A percentile compares a stretch with the other conserved stretches of the same genome.
Conservation (phyloP, 2,113 vertebrate genomes). For the Andinoacara biseriatus region DNA sequence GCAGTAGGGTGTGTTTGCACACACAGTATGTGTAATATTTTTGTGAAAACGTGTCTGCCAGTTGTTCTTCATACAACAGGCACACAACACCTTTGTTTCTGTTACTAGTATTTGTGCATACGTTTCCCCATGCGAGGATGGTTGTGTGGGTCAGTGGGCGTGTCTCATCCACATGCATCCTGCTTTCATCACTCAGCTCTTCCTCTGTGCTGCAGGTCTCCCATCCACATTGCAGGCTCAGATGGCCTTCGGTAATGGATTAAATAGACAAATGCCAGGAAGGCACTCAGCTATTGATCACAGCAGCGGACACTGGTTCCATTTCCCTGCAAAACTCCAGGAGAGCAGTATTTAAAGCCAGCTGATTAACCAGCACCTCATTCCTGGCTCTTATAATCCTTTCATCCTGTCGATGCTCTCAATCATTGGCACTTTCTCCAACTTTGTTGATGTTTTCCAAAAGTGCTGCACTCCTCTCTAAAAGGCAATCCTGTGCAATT, state of each 20-base stretch:
- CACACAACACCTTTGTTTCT: conserved; percentile 3
- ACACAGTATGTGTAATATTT: not conserved
- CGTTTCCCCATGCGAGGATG: conserved; percentile 33
- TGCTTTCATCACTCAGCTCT: conserved; percentile 40
- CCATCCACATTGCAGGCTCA: conserved; percentile 32
- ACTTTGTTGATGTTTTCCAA: conserved; percentile 45
- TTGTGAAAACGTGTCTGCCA: not conserved
- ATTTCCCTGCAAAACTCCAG: conserved; percentile 62
- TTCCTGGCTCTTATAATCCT: conserved; percentile 30
- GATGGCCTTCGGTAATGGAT: conserved; percentile 78
- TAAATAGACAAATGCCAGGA: conserved; percentile 81
- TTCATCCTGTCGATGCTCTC: conserved; percentile 42
- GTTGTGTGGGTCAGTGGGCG: conserved; percentile 22
- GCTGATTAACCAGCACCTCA: conserved; percentile 59
- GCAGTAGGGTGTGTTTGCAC: not conserved
- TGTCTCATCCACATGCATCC: conserved; percentile 39
- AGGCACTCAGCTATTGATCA: conserved; percentile 83
- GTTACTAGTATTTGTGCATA: conserved; percentile 21
- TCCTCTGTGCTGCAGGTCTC: conserved; percentile 36
- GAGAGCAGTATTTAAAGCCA: conserved; percentile 72
- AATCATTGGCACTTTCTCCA: conserved; percentile 22
- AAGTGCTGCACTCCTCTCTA: conserved; percentile 26
- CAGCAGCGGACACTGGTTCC: conserved; percentile 29
- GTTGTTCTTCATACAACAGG: not conserved
- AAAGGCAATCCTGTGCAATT: conserved; percentile 42